Conservation (phyloP, 2,797 vertebrate species). For the Natrix natrix region DNA sequence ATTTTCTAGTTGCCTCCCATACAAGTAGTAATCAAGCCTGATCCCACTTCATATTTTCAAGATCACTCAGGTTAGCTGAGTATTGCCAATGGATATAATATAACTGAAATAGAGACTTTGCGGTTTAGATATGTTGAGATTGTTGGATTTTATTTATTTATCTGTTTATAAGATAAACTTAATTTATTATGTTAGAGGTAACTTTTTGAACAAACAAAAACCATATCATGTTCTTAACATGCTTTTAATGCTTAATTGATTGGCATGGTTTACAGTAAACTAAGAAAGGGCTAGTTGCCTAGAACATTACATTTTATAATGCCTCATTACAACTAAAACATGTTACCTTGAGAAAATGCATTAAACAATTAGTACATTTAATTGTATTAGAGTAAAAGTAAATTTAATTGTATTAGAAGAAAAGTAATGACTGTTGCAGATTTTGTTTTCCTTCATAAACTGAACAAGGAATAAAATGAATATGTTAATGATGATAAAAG, state of each 20-base stretch:
- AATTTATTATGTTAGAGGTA: constrained; percentile 41
- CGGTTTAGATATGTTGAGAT: constrained; percentile 30
- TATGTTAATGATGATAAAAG: constrained; percentile 28
- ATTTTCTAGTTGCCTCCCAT: neutral
- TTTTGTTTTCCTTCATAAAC: neutral
- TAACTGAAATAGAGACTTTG: neutral
- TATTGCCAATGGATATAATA: constrained; percentile 7
- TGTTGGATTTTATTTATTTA: constrained; percentile 25
- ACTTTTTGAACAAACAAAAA: constrained; percentile 31
- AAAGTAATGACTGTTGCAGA: neutral
- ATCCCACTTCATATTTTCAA: neutral
- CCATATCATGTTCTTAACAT: constrained; percentile 11
- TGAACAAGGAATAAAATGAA: neutral
- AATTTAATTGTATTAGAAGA: neutral
- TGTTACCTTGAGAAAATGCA: neutral
- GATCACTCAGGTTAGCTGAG: neutral
- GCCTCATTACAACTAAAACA: neutral
- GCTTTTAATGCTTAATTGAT: constrained; percentile 34
- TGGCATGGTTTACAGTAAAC: constrained; percentile 32
- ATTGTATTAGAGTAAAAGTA: neutral
- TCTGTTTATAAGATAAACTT: constrained; percentile 48
- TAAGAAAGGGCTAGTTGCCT: neutral
- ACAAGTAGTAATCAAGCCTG: neutral
- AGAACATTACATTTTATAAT: constrained; percentile 46
- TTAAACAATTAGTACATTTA: neutral